Evolutionary conservation across 1,140 invertebrate genomes (phyloP).

Genomic region (Zaprionus gabonicus): DNA sequence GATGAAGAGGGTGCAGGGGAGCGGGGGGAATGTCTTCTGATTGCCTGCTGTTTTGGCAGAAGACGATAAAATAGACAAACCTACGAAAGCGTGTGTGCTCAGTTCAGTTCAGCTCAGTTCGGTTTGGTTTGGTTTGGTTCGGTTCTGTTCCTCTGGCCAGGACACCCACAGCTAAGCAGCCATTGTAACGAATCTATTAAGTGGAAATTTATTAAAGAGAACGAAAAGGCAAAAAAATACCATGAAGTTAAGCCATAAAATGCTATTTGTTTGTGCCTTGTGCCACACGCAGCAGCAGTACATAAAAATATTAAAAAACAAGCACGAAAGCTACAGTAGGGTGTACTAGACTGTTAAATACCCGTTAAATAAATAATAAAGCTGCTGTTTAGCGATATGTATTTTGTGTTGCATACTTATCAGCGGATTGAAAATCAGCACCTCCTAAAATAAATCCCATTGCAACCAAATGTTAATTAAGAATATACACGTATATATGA

Average conservation of each 20-base stretch:
- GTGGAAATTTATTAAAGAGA: slow-evolving; percentile 78
- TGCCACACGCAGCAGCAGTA: slow-evolving; percentile 37
- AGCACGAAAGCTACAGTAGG: neutral
- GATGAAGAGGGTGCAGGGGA: neutral
- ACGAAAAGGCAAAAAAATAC: slow-evolving; percentile 13
- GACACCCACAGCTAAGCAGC: slow-evolving; percentile 30
- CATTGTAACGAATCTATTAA: slow-evolving; percentile 80
- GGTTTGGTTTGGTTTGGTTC: neutral
- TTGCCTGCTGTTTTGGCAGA: slow-evolving; percentile 51
- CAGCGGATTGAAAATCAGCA: too few relatives aligned
- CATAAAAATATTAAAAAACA: slow-evolving; percentile 78
- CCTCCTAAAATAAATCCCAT: too few relatives aligned
- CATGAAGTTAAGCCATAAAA: slow-evolving; percentile 64
- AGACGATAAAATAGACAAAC: slow-evolving; percentile 66
- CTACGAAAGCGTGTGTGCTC: slow-evolving; percentile 39
- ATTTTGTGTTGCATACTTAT: too few relatives aligned
- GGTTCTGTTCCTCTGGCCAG: neutral
- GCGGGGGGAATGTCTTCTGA: neutral
- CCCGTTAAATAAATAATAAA: too few relatives aligned
- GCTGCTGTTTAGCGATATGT: too few relatives aligned
- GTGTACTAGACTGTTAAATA: neutral
- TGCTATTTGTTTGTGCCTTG: slow-evolving; percentile 53
- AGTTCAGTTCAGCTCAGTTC: neutral
- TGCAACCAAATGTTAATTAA: too few relatives aligned
- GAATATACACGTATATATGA: too few relatives aligned